phyloP scores from a whole-genome alignment of 2,113 vertebrate genomes.

The Asarcornis scutulata region DNA sequence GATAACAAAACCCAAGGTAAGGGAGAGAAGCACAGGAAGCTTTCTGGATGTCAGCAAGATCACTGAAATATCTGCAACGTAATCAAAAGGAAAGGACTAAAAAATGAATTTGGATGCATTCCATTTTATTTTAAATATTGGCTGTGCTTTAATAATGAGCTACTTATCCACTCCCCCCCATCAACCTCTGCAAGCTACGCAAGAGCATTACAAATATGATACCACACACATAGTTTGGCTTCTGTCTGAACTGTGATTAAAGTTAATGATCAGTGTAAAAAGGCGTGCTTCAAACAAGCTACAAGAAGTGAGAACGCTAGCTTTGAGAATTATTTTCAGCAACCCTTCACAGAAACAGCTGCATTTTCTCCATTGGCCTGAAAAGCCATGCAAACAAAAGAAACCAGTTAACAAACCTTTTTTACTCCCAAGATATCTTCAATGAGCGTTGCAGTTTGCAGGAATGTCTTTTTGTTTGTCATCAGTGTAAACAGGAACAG shows the following conservation, averaged over 20 bases:
- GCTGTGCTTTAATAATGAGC: neutral
- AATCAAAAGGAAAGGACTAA: neutral
- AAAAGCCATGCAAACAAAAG: neutral
- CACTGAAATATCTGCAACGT: neutral
- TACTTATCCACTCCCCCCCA: neutral
- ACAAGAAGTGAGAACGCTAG: neutral
- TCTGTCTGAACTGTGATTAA: neutral
- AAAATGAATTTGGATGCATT: neutral
- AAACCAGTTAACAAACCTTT: constrained; percentile 81
- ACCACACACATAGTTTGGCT: neutral
- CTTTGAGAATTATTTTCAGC: neutral
- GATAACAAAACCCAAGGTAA: neutral
- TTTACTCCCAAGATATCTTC: constrained; percentile 96
- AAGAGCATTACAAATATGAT: neutral
- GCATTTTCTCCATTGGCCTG: neutral
- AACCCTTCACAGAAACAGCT: neutral
- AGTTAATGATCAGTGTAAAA: neutral
- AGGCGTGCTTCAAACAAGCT: neutral
- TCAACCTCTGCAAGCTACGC: neutral
- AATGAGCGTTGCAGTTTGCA: constrained; percentile 94
- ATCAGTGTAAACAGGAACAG: constrained; percentile 94
- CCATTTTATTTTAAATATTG: neutral
- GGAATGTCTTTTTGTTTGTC: constrained; percentile 96
- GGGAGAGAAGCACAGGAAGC: neutral
- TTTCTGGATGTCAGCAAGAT: neutral